Conservation (phyloP, 2,113 vertebrate species). For the Emydura subglobosa region DNA sequence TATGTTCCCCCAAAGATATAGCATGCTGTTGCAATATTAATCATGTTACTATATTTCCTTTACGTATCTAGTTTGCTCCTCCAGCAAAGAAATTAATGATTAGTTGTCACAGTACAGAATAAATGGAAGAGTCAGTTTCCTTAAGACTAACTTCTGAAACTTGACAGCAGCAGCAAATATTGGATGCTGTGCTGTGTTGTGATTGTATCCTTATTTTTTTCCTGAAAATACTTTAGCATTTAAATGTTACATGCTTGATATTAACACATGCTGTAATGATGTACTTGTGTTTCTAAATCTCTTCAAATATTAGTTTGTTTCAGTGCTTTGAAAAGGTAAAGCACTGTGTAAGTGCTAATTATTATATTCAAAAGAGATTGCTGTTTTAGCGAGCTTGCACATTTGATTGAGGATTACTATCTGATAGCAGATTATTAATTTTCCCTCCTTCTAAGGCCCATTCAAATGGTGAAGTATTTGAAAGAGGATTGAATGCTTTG, state of each 20-base stretch:
- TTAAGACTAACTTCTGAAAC: background rate
- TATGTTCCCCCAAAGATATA: background rate
- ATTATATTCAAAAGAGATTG: background rate
- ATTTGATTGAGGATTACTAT: background rate
- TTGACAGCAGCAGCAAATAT: background rate
- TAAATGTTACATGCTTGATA: background rate
- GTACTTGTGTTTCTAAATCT: slow-evolving; percentile 7
- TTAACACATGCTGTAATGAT: background rate
- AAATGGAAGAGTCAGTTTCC: background rate
- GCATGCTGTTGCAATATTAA: too few relatives aligned
- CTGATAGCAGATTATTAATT: background rate
- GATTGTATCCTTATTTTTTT: background rate
- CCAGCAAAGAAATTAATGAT: background rate
- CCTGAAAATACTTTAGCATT: background rate
- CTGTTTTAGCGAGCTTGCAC: background rate
- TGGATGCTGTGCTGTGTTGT: background rate
- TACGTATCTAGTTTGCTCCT: background rate
- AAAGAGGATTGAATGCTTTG: slow-evolving; percentile 81
- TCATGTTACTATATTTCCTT: background rate
- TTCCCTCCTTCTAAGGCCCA: slow-evolving; percentile 70
- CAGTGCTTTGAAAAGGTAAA: background rate
- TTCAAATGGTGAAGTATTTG: slow-evolving; percentile 79
- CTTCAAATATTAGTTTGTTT: background rate
- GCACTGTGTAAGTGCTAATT: background rate
- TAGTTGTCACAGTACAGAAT: background rate